Evolutionary conservation across 2,888 invertebrate genomes (phyloP).

Genomic region (Napeogenes inachia): DNA sequence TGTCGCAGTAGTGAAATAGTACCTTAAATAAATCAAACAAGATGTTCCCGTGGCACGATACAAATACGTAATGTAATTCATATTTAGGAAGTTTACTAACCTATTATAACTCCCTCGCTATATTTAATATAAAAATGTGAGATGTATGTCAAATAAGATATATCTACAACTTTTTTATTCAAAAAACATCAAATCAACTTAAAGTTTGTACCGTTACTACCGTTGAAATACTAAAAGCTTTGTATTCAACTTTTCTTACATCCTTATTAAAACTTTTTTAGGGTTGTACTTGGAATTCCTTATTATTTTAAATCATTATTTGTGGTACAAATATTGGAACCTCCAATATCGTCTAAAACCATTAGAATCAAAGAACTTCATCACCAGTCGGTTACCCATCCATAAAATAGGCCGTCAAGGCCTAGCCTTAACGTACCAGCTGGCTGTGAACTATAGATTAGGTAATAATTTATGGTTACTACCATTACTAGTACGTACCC

Average conservation of each 20-base stretch:
- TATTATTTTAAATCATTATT: no score
- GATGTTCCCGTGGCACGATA: slow-evolving; percentile 11
- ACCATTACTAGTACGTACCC: background rate
- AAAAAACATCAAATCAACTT: background rate
- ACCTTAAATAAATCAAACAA: background rate
- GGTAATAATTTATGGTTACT: slow-evolving; percentile 5
- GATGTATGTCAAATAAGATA: background rate
- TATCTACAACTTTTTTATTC: background rate
- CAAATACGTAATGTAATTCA: slow-evolving; percentile 24
- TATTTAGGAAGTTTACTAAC: slow-evolving; percentile 15
- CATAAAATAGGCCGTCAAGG: background rate
- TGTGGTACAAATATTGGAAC: no score
- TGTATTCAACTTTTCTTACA: no score
- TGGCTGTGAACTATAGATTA: slow-evolving; percentile 1
- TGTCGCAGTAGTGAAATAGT: background rate
- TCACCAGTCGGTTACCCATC: background rate
- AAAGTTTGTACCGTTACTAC: no score
- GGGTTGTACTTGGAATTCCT: no score
- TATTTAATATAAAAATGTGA: slow-evolving; percentile 4
- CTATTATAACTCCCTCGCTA: background rate
- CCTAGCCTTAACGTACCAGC: background rate
- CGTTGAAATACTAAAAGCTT: background rate
- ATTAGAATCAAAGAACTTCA: no score
- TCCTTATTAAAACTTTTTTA: no score
- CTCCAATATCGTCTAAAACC: no score